Evolutionary conservation across 2,113 vertebrate species (phyloP), one percentile per base, ranked within the genome.

Genomic region (Diadophis punctatus): DNA sequence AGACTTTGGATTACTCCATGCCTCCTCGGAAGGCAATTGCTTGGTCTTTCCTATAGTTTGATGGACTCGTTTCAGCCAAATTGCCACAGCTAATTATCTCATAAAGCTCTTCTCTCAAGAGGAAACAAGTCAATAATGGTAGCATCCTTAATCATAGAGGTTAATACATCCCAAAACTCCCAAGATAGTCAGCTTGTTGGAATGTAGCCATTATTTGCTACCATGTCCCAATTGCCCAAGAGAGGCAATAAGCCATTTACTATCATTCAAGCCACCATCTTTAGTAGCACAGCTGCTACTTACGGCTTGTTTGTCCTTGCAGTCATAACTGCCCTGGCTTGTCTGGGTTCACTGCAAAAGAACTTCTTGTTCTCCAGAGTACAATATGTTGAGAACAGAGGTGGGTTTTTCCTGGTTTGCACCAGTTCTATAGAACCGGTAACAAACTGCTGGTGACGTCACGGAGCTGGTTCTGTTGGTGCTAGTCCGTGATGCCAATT

Each of bases 101-200:
- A 93, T 39, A 88, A 90, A 94, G 96, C 87, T 91, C 80, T 80
- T 92, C 94, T 97, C 95, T 94, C 93, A 92, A 48, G 86, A 96
- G 96, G 95, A 96, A 93, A 95, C 88, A 88, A 48, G 85, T 89
- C 96, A 95, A 96, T 94, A 94, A 93, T 95, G 92, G 89, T 88
- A 96, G 94, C 94, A 94, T 96, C 90, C 1, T 93, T 48, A 6
- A 46, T 95, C 92, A 85, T 93, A 94, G 93, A 96, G 95, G 93
- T 96, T 95, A 94, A 90, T 94, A 96, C 96, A 96, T 96, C 96
- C 92, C 90, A 95, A 93, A 95, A 95, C 95, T 93, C 96, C 60
- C 52, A 92, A 95, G 94, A 96, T 95, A 93, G 93, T 52, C 93
- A 95, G 89, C 89, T 90, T 93, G 93, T 89, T 94, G 96, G 95